Evolutionary conservation across 2,888 invertebrate species (phyloP), one percentile per base, ranked within the genome.

Genomic region (Chymomyza caudatula): DNA sequence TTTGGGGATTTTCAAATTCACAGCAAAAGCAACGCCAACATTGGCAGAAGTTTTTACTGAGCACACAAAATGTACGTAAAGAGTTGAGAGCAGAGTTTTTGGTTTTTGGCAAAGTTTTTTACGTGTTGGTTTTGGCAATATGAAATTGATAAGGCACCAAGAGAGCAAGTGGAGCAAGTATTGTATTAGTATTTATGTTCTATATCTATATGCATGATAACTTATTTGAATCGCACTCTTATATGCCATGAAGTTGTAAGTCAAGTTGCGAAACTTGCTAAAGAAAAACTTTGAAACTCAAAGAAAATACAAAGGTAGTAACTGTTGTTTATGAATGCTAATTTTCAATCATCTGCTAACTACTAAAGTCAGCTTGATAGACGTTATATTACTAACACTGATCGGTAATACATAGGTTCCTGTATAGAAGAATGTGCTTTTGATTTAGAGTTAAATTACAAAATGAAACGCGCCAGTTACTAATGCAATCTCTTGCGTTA

Each of bases 1-100:
- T 77, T 76, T 79, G 74, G 85, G 85, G 71, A 74, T 81, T 76
- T 78, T 69, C 74, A 74, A 81, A 78, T 62, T 72, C 66, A 71
- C 76, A 76, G 67, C 67, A 22, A 20, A 51, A 17, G 20, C 17
- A 13, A 51, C n/a, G 19, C 20, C 51, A 51, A 20, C 20, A 13
- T 20, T 20, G 17, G 19, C 11, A 77, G 53, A 85, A 79, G 63
- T 84, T 79, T 81, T 56, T 57, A 62, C 62, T 11, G 19, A 51
- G 5, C 51, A 17, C 51, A 51, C 20, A 47, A 15, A 47, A 51
- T 51, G 19, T 47, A 20, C 51, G 15, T 13, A 53, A n/a, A 13
- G 53, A 53, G 53, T 25, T 53, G 25, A 11, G n/a, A 23, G n/a
- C 47, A 47, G 25, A 25, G 25, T 23, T 53, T 53, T 17, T n/a